These are phyloP conservation scores for Stichopus chloronotus DNA, from an alignment of 35 echinoderm and acorn worm species.

Conservation along the genomic window DNA sequence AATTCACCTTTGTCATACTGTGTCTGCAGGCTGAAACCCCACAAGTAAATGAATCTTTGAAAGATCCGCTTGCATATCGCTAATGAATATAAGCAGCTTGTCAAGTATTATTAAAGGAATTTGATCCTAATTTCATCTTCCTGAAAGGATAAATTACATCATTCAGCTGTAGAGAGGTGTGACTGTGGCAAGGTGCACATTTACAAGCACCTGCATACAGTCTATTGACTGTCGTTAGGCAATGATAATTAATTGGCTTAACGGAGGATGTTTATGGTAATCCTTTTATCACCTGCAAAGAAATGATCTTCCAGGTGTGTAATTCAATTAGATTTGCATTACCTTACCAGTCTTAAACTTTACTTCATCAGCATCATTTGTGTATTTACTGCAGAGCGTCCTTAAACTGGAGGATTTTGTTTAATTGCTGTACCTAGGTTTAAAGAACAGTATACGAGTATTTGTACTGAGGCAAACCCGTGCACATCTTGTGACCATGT, in stretches of 20 bases:
- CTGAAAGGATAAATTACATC: neutral
- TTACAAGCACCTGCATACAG: neutral
- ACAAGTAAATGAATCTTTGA: neutral
- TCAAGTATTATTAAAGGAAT: neutral
- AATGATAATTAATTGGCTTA: neutral
- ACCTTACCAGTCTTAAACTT: neutral
- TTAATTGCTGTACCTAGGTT: too few species aligned
- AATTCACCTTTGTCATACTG: neutral
- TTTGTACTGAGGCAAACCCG: too few species aligned
- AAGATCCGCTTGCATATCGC: neutral
- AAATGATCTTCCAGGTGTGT: neutral
- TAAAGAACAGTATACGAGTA: too few species aligned
- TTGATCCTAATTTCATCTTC: conserved; percentile 1
- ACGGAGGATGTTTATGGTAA: neutral
- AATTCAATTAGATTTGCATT: neutral
- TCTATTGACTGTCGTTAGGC: neutral
- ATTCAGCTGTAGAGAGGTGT: too few species aligned
- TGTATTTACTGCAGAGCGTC: too few species aligned
- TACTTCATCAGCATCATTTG: too few species aligned
- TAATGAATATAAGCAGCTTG: neutral
- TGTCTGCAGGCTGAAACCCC: neutral
- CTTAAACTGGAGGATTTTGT: too few species aligned
- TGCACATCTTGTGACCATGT: too few species aligned
- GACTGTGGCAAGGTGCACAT: neutral
- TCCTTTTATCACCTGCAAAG: neutral